Percentiles rank a stretch among this genome's conserved stretches.
Evolutionary conservation across 2,888 invertebrate species (phyloP).

Genomic region (Parelbella ahira): DNA sequence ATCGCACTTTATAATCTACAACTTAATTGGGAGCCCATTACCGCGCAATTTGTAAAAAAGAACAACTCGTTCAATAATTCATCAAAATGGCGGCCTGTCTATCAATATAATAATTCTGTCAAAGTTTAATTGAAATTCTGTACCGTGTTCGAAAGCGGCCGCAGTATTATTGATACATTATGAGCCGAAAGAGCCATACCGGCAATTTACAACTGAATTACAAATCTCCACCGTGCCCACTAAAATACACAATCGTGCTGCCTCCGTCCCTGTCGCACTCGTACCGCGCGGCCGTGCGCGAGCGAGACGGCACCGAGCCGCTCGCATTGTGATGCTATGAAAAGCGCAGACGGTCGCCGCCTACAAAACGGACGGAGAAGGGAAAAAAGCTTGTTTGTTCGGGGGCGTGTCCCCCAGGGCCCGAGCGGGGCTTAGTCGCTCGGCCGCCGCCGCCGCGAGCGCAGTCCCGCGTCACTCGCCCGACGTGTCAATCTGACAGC

Average conservation of each 20-base stretch:
- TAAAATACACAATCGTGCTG: slow-evolving; percentile 72
- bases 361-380: slow-evolving; percentile 56
- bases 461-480: slow-evolving; percentile 35
- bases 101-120: slow-evolving; percentile 79
- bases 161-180: slow-evolving; percentile 78
- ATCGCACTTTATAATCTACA: slow-evolving; percentile 30
- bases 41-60: slow-evolving; percentile 41
- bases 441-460: slow-evolving; percentile 63
- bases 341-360: slow-evolving; percentile 55
- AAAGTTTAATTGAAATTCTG: slow-evolving; percentile 76
- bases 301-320: slow-evolving; percentile 40
- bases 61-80: slow-evolving; percentile 58
- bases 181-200: slow-evolving; percentile 69
- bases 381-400: slow-evolving; percentile 67
- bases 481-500: slow-evolving; percentile 66
- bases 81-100: slow-evolving; percentile 63
- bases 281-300: slow-evolving; percentile 13
- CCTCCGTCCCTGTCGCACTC: slow-evolving; percentile 48
- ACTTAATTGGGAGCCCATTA: slow-evolving; percentile 33
- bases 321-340: slow-evolving; percentile 45
- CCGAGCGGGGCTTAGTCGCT: slow-evolving; percentile 56
- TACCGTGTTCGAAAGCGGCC: slow-evolving; percentile 49
- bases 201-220: slow-evolving; percentile 77
- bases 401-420: slow-evolving; percentile 59
- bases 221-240: slow-evolving; percentile 67